Evolutionary conservation across 1,140 invertebrate species (phyloP), one percentile per base, ranked within the genome.

Genomic region (Hylyphantes graminicola): DNA sequence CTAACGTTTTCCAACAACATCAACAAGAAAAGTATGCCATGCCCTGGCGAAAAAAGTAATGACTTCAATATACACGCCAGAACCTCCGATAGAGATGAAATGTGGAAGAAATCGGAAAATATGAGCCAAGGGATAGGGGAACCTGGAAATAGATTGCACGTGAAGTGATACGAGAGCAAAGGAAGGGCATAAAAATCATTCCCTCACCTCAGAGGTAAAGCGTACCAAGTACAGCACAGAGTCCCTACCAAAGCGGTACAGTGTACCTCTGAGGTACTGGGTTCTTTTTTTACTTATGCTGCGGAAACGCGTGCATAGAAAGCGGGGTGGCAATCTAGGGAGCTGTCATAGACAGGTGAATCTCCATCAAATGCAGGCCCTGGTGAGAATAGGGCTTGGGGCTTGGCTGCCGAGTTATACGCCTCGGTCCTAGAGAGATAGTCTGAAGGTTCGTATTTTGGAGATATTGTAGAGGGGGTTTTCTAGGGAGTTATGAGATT

Each of bases 291-390:
- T 57, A 55, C 12, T 17, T 35, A 70, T 21, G 50, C 75, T 35
- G 19, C 13, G 21, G 48, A 51, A 78, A 59, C 35, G 63, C 15
- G 67, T 54, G 21, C 59, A 51, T 59, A 13, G 75, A 59, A 15
- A 57, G 77, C 48, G 17, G 63, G 70, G 19, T 59, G 59, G 68
- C 80, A 83, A 65, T 74, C 72, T 74, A 65, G 78, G 17, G 50
- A 75, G 15, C 80, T 83, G 80, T 83, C 80, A 83, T 21, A 53
- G 57, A 59, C 80, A 83, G 80, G 80, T 83, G 80, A 72, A 74
- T 83, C 80, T 75, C 61, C 72, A 75, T 83, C 80, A 83, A 83
- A 83, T 13, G 54, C 79, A 61, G 57, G 63, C 50, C 67, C 67
- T 17, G 15, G 67, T 53, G 54, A 70, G 54, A 70, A 70, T 70